Evolutionary conservation across 2,888 invertebrate genomes (phyloP), one percentile per base, ranked within the genome.

Genomic region (Mimumesa dahlbomi): DNA sequence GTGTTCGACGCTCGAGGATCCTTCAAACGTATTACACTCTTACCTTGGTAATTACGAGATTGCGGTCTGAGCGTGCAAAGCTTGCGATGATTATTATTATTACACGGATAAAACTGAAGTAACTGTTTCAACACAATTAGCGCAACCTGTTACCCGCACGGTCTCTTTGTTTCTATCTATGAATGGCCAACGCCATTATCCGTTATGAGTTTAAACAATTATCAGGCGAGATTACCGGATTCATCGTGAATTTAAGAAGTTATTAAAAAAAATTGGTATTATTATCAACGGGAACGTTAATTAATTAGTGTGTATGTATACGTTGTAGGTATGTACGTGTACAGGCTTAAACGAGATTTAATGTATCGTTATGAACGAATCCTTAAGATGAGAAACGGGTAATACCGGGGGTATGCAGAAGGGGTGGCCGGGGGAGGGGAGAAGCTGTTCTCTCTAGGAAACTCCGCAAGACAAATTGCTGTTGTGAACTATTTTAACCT

Each of bases 401-500:
- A 36, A 58, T 53, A 18, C 45, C n/a, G 16, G 19, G n/a, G n/a
- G n/a, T n/a, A n/a, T n/a, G n/a, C n/a, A n/a, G n/a, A n/a, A n/a
- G n/a, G n/a, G n/a, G n/a, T n/a, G n/a, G 40, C 16, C 16, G 6
- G 18, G 14, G 13, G 18, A 11, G 13, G 29, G 38, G 43, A 43
- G 57, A 50, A 52, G 61, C 70, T 67, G 59, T 64, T 57, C 54
- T 34, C 63, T 52, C 49, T 65, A 29, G 66, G 72, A 73, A 85
- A 79, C 81, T 79, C 75, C 69, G 66, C 70, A 82, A 85, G 85
- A 85, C 85, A 85, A 87, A 87, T 87, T 84, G 84, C 85, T 81
- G 84, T 85, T 84, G 75, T 72, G 75, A 87, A 87, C 85, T 85
- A 84, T 85, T 86, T 86, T 79, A 85, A 84, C 85, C 82, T 84